phyloP scores from a whole-genome alignment of 2,113 vertebrate genomes.

The Speoplatyrhinus poulsoni region DNA sequence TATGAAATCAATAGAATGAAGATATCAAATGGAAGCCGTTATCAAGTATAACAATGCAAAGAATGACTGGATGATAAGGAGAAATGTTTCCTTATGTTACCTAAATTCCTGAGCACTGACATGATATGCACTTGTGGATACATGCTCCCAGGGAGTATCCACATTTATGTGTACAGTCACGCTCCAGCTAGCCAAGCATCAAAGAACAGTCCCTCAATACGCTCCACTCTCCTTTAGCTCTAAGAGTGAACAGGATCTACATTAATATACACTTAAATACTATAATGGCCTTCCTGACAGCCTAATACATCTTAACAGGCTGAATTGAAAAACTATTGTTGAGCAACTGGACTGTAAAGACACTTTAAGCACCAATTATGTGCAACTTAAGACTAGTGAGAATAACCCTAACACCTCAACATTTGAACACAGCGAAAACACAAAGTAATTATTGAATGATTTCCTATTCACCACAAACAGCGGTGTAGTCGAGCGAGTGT shows the following conservation, averaged over 20 bases:
- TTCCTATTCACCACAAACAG: slow-evolving; percentile 10
- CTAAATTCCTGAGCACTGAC: slow-evolving; percentile 71
- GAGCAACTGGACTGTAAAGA: slow-evolving; percentile 8
- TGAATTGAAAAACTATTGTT: background rate
- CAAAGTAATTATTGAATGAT: background rate
- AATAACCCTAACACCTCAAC: background rate
- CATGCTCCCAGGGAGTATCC: slow-evolving; percentile 64
- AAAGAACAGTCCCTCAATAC: slow-evolving; percentile 21
- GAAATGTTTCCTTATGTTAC: slow-evolving; percentile 48
- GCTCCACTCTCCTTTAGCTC: background rate
- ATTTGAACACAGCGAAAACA: slow-evolving; percentile 4
- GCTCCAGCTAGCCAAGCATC: slow-evolving; percentile 51
- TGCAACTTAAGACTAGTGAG: slow-evolving; percentile 16
- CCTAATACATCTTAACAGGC: background rate
- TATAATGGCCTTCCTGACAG: slow-evolving; percentile 9
- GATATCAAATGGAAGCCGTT: background rate
- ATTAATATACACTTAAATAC: slow-evolving; percentile 6
- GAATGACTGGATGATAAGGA: slow-evolving; percentile 36
- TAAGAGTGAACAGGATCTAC: slow-evolving; percentile 5
- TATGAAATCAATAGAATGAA: slow-evolving; percentile 5
- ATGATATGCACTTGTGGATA: slow-evolving; percentile 64
- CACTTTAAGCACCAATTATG: background rate
- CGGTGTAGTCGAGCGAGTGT: slow-evolving; percentile 26
- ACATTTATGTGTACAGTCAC: slow-evolving; percentile 54
- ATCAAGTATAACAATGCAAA: slow-evolving; percentile 19